These are phyloP conservation scores for Enteromius thamalakanensis DNA, from an alignment of 2,797 vertebrate genomes.

Conservation along the genomic window DNA sequence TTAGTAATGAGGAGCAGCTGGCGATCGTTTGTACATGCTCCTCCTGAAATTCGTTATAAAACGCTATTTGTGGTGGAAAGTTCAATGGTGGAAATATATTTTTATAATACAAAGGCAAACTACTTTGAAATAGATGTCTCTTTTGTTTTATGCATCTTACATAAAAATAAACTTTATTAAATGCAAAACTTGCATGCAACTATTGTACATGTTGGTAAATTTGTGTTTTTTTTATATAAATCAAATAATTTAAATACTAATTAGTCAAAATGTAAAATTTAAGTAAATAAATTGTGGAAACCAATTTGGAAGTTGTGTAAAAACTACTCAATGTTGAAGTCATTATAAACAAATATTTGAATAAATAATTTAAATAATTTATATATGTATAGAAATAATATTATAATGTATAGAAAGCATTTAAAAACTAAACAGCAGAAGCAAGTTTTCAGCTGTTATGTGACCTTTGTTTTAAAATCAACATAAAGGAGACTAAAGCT, in stretches of 20 bases:
- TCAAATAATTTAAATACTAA: neutral
- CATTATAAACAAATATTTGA: neutral
- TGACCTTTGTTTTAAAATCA: neutral
- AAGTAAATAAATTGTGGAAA: too few species aligned
- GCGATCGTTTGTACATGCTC: too few species aligned
- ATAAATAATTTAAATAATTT: neutral
- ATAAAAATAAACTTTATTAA: neutral
- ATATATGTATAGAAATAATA: too few species aligned
- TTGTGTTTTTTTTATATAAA: too few species aligned
- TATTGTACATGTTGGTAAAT: neutral
- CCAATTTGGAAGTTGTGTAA: neutral
- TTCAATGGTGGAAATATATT: too few species aligned
- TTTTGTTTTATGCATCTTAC: neutral
- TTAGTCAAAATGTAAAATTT: neutral
- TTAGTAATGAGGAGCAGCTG: too few species aligned
- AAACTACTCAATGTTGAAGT: neutral
- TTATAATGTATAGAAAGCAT: slow-evolving; percentile 10
- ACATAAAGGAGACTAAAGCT: slow-evolving; percentile 7
- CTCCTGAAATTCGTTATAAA: too few species aligned
- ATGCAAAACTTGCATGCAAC: neutral
- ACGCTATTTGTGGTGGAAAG: too few species aligned
- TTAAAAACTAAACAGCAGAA: neutral
- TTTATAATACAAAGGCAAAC: too few species aligned
- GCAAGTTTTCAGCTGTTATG: neutral
- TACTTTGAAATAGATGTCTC: too few species aligned